Evolutionary conservation across 2,113 vertebrate species (phyloP), one percentile per base, ranked within the genome.

Genomic region (Leucopsar rothschildi): DNA sequence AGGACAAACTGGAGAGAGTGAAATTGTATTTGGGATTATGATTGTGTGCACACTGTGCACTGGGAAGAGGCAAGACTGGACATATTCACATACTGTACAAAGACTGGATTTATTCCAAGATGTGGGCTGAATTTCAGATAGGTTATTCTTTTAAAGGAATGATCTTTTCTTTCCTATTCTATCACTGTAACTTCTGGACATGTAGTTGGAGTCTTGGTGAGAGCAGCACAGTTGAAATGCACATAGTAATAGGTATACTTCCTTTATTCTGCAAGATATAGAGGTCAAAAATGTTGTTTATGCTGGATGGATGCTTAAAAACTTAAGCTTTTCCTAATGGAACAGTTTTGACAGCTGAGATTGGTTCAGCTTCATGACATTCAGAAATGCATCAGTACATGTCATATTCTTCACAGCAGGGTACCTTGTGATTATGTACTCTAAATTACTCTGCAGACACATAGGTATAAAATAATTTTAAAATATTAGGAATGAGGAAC

Each of bases 381-480:
- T 96, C 89, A 92, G 69, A 93, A 66, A 65, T 44, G n/a, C 64
- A 95, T 82, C 49, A 37, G 50, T 73, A 66, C 18, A 10, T 55
- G 77, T 50, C 50, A 79, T 56, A 91, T 92, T 95, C 18, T 94
- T 91, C 78, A 61, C 73, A 90, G 37, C 33, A 65, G 55, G 70
- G 40, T 83, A 64, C 56, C 92, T 97, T 89, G 90, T 86, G 84
- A 63, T 35, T 63, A n/a, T 21, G 13, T 92, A 63, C 9, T 77
- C 31, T 84, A 96, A 97, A 89, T 53, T 88, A 49, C 37, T 90
- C 17, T 90, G 53, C 11, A 92, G 95, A 91, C 35, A 60, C 40
- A 19, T 22, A 78, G 59, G 39, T 92, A 87, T 82, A 86, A 95
- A 92, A 82, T 40, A 27, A 40, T 28, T 84, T 40, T 77, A 78